These are phyloP conservation scores for Zeugodacus cucurbitae DNA, from an alignment of 1,140 invertebrate genomes.

Conservation along the genomic window DNA sequence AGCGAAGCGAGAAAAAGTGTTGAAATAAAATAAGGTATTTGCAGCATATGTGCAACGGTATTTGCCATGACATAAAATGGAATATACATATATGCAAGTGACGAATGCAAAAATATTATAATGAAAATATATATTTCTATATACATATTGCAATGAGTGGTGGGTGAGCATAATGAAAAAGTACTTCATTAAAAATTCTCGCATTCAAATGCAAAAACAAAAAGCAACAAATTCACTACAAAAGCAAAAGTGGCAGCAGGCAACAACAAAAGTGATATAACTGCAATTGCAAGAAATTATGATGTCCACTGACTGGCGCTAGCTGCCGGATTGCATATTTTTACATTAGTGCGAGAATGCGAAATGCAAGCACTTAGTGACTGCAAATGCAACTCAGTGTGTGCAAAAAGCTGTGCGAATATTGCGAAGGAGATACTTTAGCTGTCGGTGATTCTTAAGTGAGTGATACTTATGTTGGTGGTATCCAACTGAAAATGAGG, in stretches of 20 bases:
- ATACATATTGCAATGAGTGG: not conserved
- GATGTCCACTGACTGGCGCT: not conserved
- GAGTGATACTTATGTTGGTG: not conserved
- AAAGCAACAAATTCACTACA: not conserved
- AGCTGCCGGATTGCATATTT: not conserved
- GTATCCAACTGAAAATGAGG: not conserved
- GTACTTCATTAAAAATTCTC: constrained; percentile 36
- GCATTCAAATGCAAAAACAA: not conserved
- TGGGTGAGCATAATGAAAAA: constrained; percentile 26
- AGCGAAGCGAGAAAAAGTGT: not conserved
- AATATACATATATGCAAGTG: not conserved
- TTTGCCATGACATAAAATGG: constrained; percentile 25
- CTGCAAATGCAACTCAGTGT: not conserved
- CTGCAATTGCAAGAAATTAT: not conserved
- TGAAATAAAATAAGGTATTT: constrained; percentile 9
- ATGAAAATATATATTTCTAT: not conserved
- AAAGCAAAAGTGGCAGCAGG: constrained; percentile 29
- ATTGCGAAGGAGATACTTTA: not conserved
- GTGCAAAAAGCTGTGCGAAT: not conserved
- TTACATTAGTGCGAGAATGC: not conserved
- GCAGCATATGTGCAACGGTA: not conserved
- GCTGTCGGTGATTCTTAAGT: not conserved
- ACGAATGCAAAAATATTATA: constrained; percentile 13
- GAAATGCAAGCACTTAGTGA: constrained; percentile 1
- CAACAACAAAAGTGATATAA: not conserved